phyloP scores from a whole-genome alignment of 2,113 vertebrate genomes.

The Pagrus major region DNA sequence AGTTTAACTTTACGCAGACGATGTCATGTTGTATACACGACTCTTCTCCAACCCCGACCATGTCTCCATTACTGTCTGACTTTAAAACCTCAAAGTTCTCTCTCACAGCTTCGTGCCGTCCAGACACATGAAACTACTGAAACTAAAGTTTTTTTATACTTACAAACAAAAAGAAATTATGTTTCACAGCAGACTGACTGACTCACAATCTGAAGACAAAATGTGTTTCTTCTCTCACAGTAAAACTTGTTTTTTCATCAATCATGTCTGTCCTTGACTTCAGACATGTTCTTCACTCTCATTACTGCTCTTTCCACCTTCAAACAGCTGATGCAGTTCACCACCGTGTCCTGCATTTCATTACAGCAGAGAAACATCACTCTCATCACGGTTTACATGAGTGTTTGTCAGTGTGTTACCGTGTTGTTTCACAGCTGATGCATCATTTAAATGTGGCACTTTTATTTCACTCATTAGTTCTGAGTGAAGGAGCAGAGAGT shows the following conservation, averaged over 20 bases:
- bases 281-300: not conserved
- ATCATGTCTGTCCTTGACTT: not conserved
- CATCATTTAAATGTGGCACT: not conserved
- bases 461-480: not conserved
- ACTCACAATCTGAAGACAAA: no score
- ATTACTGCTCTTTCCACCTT: not conserved
- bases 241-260: no score
- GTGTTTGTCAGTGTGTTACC: no score
- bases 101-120: not conserved
- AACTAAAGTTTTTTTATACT: no score
- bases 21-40: not conserved
- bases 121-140: no score
- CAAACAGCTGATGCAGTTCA: not conserved
- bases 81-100: not conserved
- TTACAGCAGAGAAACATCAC: not conserved
- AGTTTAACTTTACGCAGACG: not conserved
- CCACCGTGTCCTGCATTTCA: not conserved
- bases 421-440: not conserved
- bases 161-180: no score
- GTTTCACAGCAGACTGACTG: no score
- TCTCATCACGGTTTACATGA: not conserved
- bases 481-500: not conserved
- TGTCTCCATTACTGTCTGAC: not conserved
- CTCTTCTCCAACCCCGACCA: no score
- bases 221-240: no score